Evolutionary conservation across 2,113 vertebrate species (phyloP), one percentile per base, ranked within the genome.

Genomic region (Xiphias gladius): DNA sequence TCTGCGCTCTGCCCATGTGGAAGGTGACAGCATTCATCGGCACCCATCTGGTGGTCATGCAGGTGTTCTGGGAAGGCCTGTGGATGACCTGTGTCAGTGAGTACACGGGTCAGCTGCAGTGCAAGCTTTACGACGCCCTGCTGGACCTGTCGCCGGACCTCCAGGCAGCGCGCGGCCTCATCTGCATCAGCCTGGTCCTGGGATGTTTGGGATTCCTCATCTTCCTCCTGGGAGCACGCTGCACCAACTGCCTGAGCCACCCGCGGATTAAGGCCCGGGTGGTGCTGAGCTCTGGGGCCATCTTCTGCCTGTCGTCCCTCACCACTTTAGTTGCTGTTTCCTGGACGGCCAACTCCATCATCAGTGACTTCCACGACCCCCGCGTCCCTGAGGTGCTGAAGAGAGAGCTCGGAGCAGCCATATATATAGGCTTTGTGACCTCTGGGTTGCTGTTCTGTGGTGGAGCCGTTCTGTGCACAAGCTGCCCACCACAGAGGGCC

Each of bases 361-460:
- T 99, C 95, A 95, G 85, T 66, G 97, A 97, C 86, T 98, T 98
- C 92, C 95, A 98, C 93, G 97, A 97, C 90, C 97, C 98, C 0
- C 88, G 96, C 28, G 96, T 97, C 55, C 96, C 97, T 0, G 94
- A 97, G 76, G 97, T 96, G 20, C 94, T 98, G 85, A 98, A 97
- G 91, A 93, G 96, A 41, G 98, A 99, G 92, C 92, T 99, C 52
- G 98, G 98, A 6, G 95, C 97, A 0, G 96, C 98, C 20, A 95
- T 99, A 12, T 99, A 99, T 61, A 85, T 98, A 0, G 98, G 97
- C 84, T 98, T 97, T 94, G 95, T 96, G 1, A 94, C 96, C 0
- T 95, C 96, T 0, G 96, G 95, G 9, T 94, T 99, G 83, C 92
- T 97, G 76, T 88, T 98, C 76, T 91, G 96, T 0, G 97, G 97